Base-by-base conservation (phyloP, 2,113 vertebrate genomes). In the Cyanoramphus novaezelandiae region DNA sequence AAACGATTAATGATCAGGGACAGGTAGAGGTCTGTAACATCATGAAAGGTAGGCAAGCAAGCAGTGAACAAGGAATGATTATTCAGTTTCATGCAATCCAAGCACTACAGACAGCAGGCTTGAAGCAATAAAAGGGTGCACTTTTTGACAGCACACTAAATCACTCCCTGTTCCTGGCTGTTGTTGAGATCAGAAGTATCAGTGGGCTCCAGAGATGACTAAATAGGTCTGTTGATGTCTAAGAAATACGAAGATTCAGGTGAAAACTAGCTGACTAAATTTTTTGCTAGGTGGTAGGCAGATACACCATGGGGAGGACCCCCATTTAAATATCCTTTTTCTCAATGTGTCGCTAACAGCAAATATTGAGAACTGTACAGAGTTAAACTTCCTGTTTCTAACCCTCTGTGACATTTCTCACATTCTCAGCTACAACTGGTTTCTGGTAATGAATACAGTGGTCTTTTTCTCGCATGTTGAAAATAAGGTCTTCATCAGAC, bases 121-220 rank as follows among this genome's bases (percentile, higher is more conserved):
- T 67, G 43, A 81, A 81, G 77, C 53, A 83, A 81, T 72, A 92
- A 96, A 94, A 95, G 33, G 63, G 64, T 81, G 70, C 17, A 65
- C 59, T 88, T 88, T 67, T 82, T 94, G 86, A 92, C 71, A 94
- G 39, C 21, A 69, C 33, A 43, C 49, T 90, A 81, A 90, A 95
- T 82, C 27, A 85, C 23, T 77, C 41, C 68, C 71, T 88, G 27
- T 80, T 93, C 59, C 59, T 81, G 29, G 43, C 20, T 91, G 53
- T 17, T 87, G 78, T 37, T 94, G 82, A 81, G 59, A 86, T 63
- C 71, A 84, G 64, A 92, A 88, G 43, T 70, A 93, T 53, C 80
- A 63, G 33, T 19, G 17, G 59, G 68, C 46, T 92, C 53, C 0
- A 1, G 28, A 93, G 43, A 83, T 29, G 50, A 78, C 76, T 78